phyloP scores from a whole-genome alignment of 2,797 vertebrate species.

The Melanotaenia maccullochi region DNA sequence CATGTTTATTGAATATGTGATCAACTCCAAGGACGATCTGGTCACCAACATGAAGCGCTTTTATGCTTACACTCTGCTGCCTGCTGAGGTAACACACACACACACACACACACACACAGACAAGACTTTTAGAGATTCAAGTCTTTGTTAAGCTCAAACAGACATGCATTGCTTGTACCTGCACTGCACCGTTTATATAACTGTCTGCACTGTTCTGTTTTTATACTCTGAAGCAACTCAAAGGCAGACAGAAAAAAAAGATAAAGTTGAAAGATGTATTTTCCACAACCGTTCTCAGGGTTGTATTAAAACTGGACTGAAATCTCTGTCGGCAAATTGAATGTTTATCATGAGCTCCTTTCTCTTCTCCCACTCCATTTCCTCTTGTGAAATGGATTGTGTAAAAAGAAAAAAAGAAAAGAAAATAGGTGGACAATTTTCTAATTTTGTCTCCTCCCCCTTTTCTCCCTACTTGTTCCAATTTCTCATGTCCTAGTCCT shows the following conservation, averaged over 20 bases:
- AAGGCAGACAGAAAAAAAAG: conserved; percentile 20
- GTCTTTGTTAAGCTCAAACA: conserved; percentile 35
- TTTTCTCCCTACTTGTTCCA: conserved; percentile 3
- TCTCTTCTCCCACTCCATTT: conserved; percentile 48
- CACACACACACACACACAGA: neutral
- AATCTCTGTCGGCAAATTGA: conserved; percentile 60
- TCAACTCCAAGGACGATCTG: conserved; percentile 91
- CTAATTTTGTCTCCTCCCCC: conserved; percentile 40
- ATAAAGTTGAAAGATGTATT: conserved; percentile 31
- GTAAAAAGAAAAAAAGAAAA: conserved; percentile 18
- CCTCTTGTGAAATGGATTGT: conserved; percentile 40
- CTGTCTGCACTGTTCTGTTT: conserved; percentile 13
- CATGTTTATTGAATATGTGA: conserved; percentile 94
- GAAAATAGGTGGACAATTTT: conserved; percentile 44
- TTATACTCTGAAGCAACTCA: conserved; percentile 18
- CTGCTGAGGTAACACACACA: conserved; percentile 88
- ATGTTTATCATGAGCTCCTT: conserved; percentile 60
- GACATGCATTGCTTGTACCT: conserved; percentile 25
- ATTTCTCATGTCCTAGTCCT: conserved; percentile 83
- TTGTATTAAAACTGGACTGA: conserved; percentile 42
- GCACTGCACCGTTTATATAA: conserved; percentile 22
- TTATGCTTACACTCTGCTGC: conserved; percentile 94
- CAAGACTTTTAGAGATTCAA: conserved; percentile 11
- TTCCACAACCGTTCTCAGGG: conserved; percentile 34
- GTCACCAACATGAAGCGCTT: conserved; percentile 97